phyloP scores from a whole-genome alignment of 1,140 invertebrate genomes.

The Zaprionus ghesquierei region DNA sequence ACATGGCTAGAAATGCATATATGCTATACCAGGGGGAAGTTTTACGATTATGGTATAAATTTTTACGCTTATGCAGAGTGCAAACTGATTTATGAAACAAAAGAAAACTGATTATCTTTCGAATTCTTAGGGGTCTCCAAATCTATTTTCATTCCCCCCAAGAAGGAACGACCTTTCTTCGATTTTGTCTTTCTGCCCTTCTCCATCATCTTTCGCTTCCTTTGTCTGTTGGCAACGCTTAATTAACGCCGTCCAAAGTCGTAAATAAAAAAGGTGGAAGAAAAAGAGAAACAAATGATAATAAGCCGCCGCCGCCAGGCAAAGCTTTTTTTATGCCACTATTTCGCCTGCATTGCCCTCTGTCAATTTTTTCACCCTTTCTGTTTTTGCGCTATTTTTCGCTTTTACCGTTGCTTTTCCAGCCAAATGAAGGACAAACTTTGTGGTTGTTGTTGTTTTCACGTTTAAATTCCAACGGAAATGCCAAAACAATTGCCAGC shows the following conservation, averaged over 20 bases:
- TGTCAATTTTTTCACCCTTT: neutral
- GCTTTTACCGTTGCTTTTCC: neutral
- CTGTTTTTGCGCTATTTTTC: neutral
- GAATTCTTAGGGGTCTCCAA: neutral
- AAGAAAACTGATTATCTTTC: neutral
- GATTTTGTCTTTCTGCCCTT: neutral
- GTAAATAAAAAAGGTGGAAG: constrained; percentile 29
- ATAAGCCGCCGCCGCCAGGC: constrained; percentile 44
- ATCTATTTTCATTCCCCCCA: no score
- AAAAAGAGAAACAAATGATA: constrained; percentile 43
- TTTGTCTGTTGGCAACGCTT: constrained; percentile 34
- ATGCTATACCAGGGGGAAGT: neutral
- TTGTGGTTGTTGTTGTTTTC: constrained; percentile 32
- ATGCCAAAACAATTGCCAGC: constrained; percentile 56
- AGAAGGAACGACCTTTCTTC: neutral
- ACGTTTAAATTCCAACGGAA: constrained; percentile 59
- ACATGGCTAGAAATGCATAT: neutral
- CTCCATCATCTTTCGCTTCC: neutral
- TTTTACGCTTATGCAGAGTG: neutral
- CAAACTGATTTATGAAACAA: neutral
- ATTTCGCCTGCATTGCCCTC: constrained; percentile 1
- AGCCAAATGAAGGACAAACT: constrained; percentile 50
- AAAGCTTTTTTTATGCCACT: constrained; percentile 20
- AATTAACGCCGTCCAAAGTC: constrained; percentile 24
- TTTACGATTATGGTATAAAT: neutral